Percentiles rank a stretch among this genome's conserved stretches.
phyloP scores from a whole-genome alignment of 2,113 vertebrate genomes.

The Trichechus manatus region DNA sequence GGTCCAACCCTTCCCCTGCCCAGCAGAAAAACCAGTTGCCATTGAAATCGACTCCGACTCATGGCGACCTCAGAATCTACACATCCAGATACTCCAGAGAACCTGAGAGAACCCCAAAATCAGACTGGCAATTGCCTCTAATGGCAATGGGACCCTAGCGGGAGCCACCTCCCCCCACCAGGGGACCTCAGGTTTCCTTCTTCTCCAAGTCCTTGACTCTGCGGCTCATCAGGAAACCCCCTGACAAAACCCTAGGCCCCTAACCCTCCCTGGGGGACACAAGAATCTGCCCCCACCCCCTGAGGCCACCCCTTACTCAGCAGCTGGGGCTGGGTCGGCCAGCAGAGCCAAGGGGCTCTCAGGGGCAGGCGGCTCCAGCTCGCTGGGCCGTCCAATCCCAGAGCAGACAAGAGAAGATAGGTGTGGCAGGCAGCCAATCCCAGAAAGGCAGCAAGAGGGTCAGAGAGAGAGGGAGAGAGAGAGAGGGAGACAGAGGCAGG shows the following conservation, averaged over 20 bases:
- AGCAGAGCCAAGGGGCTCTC: conserved; percentile 94
- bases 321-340: conserved; percentile 93
- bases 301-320: conserved; percentile 91
- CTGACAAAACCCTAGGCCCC: not conserved
- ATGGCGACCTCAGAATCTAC: not conserved
- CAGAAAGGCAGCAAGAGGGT: conserved; percentile 81
- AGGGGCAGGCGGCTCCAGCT: conserved; percentile 93
- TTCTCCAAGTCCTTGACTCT: not conserved
- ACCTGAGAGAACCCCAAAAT: not conserved
- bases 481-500: conserved; percentile 44
- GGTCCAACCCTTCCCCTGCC: not conserved
- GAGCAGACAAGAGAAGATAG: conserved; percentile 85
- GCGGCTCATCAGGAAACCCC: not conserved
- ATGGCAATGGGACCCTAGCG: not conserved
- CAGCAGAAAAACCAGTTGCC: not conserved
- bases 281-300: conserved; percentile 11
- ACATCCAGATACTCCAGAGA: not conserved
- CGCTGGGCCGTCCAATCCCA: conserved; percentile 94
- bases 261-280: conserved; percentile 57
- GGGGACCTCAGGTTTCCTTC: not conserved
- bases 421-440: conserved; percentile 85
- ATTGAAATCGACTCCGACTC: not conserved
- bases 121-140: not conserved
- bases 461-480: conserved; percentile 66
- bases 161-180: not conserved